Evolutionary conservation across 2,888 invertebrate genomes (phyloP).

Genomic region (Notocelia uddmanniana): DNA sequence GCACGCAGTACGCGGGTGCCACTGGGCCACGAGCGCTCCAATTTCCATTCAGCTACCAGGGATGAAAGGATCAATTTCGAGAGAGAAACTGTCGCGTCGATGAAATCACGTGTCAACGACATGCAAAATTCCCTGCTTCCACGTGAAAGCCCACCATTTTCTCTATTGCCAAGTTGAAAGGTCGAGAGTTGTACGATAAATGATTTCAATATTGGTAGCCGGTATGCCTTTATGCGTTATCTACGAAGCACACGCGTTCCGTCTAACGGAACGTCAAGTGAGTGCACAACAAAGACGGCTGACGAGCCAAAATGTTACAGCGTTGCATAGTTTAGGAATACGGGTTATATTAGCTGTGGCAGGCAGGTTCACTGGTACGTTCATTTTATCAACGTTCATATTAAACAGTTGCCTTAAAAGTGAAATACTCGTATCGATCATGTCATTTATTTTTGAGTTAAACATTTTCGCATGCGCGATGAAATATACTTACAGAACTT

Average conservation of each 20-base stretch:
- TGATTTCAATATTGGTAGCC: conserved; percentile 51
- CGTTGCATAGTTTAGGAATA: conserved; percentile 52
- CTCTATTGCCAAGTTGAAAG: conserved; percentile 52
- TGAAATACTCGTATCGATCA: not conserved
- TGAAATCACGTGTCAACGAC: conserved; percentile 34
- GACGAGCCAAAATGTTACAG: conserved; percentile 55
- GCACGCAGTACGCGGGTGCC: too few species aligned
- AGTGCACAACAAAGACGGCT: conserved; percentile 58
- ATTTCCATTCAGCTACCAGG: conserved; percentile 28
- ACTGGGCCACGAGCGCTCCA: too few species aligned
- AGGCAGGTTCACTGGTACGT: not conserved
- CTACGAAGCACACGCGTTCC: conserved; percentile 59
- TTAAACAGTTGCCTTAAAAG: not conserved
- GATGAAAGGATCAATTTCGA: conserved; percentile 50
- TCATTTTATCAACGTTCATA: not conserved
- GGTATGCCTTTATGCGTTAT: conserved; percentile 62
- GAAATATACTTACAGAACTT: too few species aligned
- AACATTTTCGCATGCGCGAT: not conserved
- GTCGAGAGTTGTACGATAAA: conserved; percentile 50
- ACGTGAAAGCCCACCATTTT: conserved; percentile 20
- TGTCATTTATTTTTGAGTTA: not conserved
- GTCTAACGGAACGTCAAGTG: conserved; percentile 52
- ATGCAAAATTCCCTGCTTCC: conserved; percentile 27
- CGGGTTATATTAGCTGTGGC: conserved; percentile 43
- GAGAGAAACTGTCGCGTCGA: conserved; percentile 47